Evolutionary conservation across 64 coral and sea anemone genomes (phyloP).

Genomic region (Dendronephthya gigantea): DNA sequence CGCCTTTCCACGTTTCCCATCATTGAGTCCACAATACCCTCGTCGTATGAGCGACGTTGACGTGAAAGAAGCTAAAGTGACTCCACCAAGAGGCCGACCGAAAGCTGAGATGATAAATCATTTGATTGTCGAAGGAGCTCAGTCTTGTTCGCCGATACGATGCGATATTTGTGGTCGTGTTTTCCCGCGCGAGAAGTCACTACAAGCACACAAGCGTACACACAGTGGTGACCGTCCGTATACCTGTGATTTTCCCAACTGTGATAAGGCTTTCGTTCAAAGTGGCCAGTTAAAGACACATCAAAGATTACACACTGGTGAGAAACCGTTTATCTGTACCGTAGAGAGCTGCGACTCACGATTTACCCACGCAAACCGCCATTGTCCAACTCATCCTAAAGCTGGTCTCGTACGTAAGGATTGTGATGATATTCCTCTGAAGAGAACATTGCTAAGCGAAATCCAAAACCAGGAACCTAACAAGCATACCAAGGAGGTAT

Average conservation of each 20-base stretch:
- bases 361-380: slow-evolving; percentile 92
- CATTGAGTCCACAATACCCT: neutral
- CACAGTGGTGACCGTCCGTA: slow-evolving; percentile 94
- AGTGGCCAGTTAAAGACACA: slow-evolving; percentile 97
- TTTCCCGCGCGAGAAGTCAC: slow-evolving; percentile 99
- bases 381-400: slow-evolving; percentile 78
- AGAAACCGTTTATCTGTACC: slow-evolving; percentile 87
- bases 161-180: slow-evolving; percentile 96
- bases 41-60: neutral
- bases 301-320: slow-evolving; percentile 78
- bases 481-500: slow-evolving; percentile 66
- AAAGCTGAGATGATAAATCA: slow-evolving; percentile 82
- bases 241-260: slow-evolving; percentile 94
- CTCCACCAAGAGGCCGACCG: slow-evolving; percentile 77
- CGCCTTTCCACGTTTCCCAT: neutral
- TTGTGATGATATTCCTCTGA: slow-evolving; percentile 65
- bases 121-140: slow-evolving; percentile 74
- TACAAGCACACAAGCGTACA: slow-evolving; percentile 97
- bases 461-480: slow-evolving; percentile 72
- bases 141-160: slow-evolving; percentile 85
- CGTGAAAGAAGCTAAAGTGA: slow-evolving; percentile 50
- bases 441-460: slow-evolving; percentile 67
- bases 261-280: slow-evolving; percentile 95
- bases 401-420: slow-evolving; percentile 57
- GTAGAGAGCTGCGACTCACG: slow-evolving; percentile 67